These are phyloP conservation scores for Synodontis membranacea DNA, from an alignment of 2,113 vertebrate genomes.

Conservation along the genomic window DNA sequence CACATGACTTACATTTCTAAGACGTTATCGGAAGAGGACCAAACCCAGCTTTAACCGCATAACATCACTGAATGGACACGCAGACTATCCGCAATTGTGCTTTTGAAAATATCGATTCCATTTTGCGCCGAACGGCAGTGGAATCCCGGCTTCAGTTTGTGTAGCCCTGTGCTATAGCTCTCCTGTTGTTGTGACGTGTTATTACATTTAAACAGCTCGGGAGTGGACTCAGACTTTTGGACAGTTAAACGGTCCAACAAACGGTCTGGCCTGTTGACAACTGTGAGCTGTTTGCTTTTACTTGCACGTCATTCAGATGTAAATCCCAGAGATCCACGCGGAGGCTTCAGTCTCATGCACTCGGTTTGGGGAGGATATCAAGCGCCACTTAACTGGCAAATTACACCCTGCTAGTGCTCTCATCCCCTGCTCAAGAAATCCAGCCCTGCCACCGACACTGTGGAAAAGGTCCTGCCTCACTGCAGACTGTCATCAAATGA, in stretches of 20 bases:
- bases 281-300: neutral
- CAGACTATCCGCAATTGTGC: too few species aligned
- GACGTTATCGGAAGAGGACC: too few species aligned
- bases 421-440: slow-evolving; percentile 33
- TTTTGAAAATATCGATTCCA: too few species aligned
- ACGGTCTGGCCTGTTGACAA: neutral
- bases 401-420: slow-evolving; percentile 39
- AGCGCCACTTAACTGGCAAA: slow-evolving; percentile 23
- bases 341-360: neutral
- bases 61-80: too few species aligned
- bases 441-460: neutral
- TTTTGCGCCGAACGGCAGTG: too few species aligned
- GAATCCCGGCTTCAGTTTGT: too few species aligned
- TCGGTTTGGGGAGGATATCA: slow-evolving; percentile 19
- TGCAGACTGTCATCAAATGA: slow-evolving; percentile 43
- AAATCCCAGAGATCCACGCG: neutral
- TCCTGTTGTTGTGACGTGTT: neutral
- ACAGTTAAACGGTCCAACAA: neutral
- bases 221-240: neutral
- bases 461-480: slow-evolving; percentile 25
- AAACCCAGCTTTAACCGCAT: too few species aligned
- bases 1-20: too few species aligned
- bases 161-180: neutral
- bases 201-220: neutral
- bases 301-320: slow-evolving; percentile 9